Base-by-base conservation (phyloP, 2,113 vertebrate genomes). In the Suncus etruscus region DNA sequence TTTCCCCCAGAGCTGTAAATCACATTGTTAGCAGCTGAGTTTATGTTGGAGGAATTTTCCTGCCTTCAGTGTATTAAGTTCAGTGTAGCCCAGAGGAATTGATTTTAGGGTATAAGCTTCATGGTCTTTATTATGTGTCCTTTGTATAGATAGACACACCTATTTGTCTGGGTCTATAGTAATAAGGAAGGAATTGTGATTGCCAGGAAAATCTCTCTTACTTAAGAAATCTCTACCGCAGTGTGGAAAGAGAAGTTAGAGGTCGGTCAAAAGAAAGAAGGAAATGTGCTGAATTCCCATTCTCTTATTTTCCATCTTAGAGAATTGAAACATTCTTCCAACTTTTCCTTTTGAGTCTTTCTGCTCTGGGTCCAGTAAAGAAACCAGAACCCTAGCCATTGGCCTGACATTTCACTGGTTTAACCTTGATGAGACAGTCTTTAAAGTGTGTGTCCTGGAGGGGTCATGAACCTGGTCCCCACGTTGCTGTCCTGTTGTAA, bases 381-480 rank as follows among this genome's bases (percentile, higher is more conserved):
- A 85, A 78, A 84, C 45, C 24, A 74, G 51, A 74, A 54, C 58
- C 16, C 74, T 91, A 32, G 73, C 48, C 58, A 78, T 79, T 89
- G 77, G 7, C 22, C 70, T 91, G 68, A 25, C 24, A 3, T 65
- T 80, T 91, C 39, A 92, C 32, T 80, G 75, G 48, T 63, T 74
- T 50, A 68, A 12, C 32, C 81, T 92, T 93, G 69, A 73, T 63
- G 20, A n/a, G 70, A 68, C 8, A 63, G 81, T n/a, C 74, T 32
- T 47, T 84, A 84, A 92, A 80, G 29, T 45, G 6, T 54, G 68
- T 70, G 7, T 75, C 11, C 73, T 91, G 78, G 83, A 74, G n/a
- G 54, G 18, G 8, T 29, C 61, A 22, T 18, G 58, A 61, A 61
- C 58, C 18, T 61, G 18, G 61, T 25, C 51, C n/a, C 77, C 61